A percentile compares a stretch with the other conserved stretches of the same genome.
These are phyloP conservation scores for Castor canadensis DNA, from an alignment of 2,113 vertebrate genomes.

Conservation along the genomic window DNA sequence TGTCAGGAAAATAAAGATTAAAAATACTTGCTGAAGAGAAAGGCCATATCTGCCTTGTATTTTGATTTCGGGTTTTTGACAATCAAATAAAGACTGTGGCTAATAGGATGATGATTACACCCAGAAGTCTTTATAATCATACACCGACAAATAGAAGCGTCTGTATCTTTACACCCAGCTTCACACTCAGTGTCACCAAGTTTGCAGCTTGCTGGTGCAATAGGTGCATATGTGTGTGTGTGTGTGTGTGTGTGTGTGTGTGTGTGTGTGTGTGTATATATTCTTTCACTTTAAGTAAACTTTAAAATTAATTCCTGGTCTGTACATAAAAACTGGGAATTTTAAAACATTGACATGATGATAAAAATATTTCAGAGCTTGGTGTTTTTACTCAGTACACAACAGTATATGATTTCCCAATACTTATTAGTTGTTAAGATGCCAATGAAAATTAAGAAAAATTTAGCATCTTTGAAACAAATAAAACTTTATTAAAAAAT, in stretches of 20 bases:
- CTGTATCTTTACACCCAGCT: neutral
- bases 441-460: conserved; percentile 41
- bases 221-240: too few relatives aligned
- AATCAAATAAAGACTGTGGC: neutral
- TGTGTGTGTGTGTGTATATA: neutral
- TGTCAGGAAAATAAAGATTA: neutral
- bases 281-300: conserved; percentile 7
- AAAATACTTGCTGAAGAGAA: neutral
- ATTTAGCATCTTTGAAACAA: conserved; percentile 34
- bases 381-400: neutral
- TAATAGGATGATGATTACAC: neutral
- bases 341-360: neutral
- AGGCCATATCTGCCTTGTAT: neutral
- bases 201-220: too few relatives aligned
- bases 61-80: neutral
- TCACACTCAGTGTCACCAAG: neutral
- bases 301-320: neutral
- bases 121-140: neutral
- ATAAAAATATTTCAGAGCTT: neutral
- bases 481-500: conserved; percentile 65
- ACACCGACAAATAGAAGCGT: neutral
- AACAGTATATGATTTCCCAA: neutral
- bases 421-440: conserved; percentile 21
- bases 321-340: neutral
- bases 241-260: too few relatives aligned